Conservation (phyloP, 2,113 vertebrate species). For the Conger conger region DNA sequence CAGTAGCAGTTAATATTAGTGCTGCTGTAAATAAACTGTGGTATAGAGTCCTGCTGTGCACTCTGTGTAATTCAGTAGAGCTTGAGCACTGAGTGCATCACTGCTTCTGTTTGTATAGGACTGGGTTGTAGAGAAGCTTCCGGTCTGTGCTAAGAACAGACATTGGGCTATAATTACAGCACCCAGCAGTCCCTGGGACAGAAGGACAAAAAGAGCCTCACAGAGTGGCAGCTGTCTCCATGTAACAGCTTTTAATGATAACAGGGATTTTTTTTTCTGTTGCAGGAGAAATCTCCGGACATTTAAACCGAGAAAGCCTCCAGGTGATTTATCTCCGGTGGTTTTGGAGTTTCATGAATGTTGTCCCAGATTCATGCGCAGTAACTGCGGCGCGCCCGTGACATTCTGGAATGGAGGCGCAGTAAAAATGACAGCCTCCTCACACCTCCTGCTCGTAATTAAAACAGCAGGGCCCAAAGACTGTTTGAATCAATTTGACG, state of each 20-base stretch:
- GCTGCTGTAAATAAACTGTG: slow-evolving; percentile 14
- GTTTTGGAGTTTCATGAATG: slow-evolving; percentile 21
- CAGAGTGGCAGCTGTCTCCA: slow-evolving; percentile 5
- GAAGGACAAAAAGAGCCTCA: neutral
- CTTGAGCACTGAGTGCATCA: neutral
- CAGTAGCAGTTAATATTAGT: no score
- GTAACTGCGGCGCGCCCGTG: neutral
- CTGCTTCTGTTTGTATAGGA: neutral
- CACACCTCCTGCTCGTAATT: neutral
- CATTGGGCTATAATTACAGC: slow-evolving; percentile 13
- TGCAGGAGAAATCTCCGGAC: neutral
- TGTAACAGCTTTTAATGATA: slow-evolving; percentile 18
- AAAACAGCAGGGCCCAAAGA: neutral
- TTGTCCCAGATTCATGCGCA: neutral
- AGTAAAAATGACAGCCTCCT: neutral
- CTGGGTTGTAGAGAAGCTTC: neutral
- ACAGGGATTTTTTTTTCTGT: neutral
- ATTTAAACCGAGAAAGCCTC: slow-evolving; percentile 24
- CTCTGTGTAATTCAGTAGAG: neutral
- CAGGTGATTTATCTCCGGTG: slow-evolving; percentile 9
- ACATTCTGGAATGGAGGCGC: neutral
- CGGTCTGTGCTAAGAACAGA: neutral
- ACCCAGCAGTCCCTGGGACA: neutral
- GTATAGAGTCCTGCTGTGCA: neutral
- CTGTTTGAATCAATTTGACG: neutral